These are phyloP conservation scores for Drosophila barbarae DNA, from an alignment of 2,888 invertebrate species.

Conservation along the genomic window DNA sequence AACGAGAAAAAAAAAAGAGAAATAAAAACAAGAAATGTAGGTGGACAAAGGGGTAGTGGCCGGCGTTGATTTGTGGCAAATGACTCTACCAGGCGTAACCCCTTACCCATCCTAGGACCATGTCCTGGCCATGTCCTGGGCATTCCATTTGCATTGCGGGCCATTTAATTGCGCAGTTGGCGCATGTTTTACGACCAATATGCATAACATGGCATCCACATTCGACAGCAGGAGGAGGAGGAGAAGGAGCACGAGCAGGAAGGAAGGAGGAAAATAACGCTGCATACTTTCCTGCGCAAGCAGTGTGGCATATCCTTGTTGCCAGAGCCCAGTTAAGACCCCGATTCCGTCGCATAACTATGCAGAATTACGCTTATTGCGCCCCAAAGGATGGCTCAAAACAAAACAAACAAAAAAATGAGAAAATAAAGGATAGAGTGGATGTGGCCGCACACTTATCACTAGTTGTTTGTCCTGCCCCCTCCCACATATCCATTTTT, in stretches of 20 bases:
- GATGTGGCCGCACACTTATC: conserved; percentile 14
- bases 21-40: background rate
- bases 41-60: conserved; percentile 12
- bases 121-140: conserved; percentile 27
- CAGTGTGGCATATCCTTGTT: conserved; percentile 33
- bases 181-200: conserved; percentile 62
- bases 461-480: background rate
- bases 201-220: conserved; percentile 47
- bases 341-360: conserved; percentile 16
- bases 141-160: conserved; percentile 47
- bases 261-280: background rate
- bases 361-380: conserved; percentile 35
- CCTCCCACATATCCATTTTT: background rate
- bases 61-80: conserved; percentile 43
- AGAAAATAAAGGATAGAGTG: background rate
- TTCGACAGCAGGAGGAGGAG: conserved; percentile 14
- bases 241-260: background rate
- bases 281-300: conserved; percentile 44
- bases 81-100: conserved; percentile 14
- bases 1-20: background rate
- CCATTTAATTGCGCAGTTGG: conserved; percentile 69
- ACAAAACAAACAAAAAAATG: background rate
- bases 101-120: conserved; percentile 3
- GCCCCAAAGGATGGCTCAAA: conserved; percentile 11
- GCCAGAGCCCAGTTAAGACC: conserved; percentile 13